These are phyloP conservation scores for Graptemys geographica DNA, from an alignment of 2,797 vertebrate genomes.

Conservation along the genomic window DNA sequence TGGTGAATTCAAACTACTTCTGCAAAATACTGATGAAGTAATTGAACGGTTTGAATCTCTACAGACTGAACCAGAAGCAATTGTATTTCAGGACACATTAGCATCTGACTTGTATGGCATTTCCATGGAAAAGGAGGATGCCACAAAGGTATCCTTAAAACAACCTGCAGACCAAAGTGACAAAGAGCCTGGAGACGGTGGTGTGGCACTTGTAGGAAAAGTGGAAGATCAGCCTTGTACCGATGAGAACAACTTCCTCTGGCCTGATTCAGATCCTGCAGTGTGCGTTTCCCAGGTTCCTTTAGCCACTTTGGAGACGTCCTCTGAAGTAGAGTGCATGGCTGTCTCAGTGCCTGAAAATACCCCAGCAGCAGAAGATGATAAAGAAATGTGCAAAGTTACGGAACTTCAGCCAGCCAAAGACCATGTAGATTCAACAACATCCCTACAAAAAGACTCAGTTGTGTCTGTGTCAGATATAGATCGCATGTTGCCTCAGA, in stretches of 20 bases:
- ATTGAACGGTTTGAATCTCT: neutral
- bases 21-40: neutral
- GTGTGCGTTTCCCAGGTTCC: constrained; percentile 58
- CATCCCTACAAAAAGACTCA: rapidly evolving
- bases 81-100: neutral
- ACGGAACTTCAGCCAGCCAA: neutral
- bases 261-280: neutral
- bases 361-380: neutral
- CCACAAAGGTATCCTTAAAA: neutral
- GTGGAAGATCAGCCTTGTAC: constrained; percentile 22
- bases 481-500: neutral
- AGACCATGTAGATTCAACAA: neutral
- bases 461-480: neutral
- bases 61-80: neutral
- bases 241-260: neutral
- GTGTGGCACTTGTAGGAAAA: constrained; percentile 5
- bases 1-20: neutral
- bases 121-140: neutral
- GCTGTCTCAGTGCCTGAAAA: constrained; percentile 2
- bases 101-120: neutral
- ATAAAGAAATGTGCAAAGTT: neutral
- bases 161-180: constrained; percentile 29
- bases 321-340: constrained; percentile 47
- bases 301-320: neutral
- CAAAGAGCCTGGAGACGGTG: constrained; percentile 12